These are phyloP conservation scores for Micrasema longulum DNA, from an alignment of 1,140 invertebrate genomes.

Conservation along the genomic window DNA sequence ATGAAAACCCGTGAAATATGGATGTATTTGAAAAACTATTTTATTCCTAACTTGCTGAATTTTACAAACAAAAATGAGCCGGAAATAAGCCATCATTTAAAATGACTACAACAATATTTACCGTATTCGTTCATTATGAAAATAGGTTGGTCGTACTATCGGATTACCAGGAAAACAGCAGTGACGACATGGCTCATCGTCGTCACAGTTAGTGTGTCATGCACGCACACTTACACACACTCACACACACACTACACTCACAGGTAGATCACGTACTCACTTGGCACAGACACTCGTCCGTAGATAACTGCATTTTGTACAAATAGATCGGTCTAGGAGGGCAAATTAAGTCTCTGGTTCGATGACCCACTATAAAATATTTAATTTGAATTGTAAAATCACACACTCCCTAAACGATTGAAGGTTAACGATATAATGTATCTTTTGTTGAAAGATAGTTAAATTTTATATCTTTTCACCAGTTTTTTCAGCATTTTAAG, in stretches of 20 bases:
- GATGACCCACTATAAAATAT: conserved; percentile 43
- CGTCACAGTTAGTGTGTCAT: conserved; percentile 43
- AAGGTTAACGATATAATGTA: too few relatives aligned
- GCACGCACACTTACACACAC: conserved; percentile 11
- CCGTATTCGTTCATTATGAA: conserved; percentile 23
- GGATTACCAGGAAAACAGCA: conserved; percentile 43
- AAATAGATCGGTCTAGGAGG: conserved; percentile 40
- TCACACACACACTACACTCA: neutral
- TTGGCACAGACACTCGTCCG: conserved; percentile 1
- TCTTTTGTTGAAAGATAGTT: too few relatives aligned
- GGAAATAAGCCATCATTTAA: too few relatives aligned
- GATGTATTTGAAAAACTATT: too few relatives aligned
- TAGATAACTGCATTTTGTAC: conserved; percentile 47
- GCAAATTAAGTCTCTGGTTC: conserved; percentile 47
- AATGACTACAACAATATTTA: conserved; percentile 9
- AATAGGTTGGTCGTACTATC: conserved; percentile 36
- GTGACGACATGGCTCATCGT: conserved; percentile 41
- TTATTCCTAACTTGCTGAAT: too few relatives aligned
- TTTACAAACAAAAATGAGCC: too few relatives aligned
- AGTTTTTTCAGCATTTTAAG: too few relatives aligned
- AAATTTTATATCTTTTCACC: too few relatives aligned
- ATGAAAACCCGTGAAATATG: too few relatives aligned
- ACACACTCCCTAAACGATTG: too few relatives aligned
- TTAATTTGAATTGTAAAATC: too few relatives aligned
- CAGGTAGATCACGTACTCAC: neutral